phyloP scores from a whole-genome alignment of 1,140 invertebrate genomes.

The Aphis craccivora region DNA sequence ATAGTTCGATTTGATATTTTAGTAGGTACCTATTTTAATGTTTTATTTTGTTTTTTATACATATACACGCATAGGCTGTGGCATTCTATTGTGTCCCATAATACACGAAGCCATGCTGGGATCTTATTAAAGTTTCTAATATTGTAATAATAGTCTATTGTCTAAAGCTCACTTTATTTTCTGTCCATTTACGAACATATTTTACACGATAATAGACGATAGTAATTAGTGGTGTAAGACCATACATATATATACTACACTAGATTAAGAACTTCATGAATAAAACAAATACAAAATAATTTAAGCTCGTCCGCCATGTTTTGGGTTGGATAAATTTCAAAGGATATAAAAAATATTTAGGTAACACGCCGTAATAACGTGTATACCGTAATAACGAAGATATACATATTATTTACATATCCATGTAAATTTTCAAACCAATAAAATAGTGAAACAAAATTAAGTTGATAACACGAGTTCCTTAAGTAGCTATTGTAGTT shows the following conservation, averaged over 20 bases:
- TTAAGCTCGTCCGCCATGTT: neutral
- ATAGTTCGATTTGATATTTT: neutral
- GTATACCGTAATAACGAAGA: neutral
- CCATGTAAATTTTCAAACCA: neutral
- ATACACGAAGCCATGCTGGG: neutral
- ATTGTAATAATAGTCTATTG: neutral
- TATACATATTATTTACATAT: neutral
- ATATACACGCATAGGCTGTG: neutral
- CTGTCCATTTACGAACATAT: neutral
- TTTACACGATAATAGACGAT: neutral
- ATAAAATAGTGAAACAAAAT: no score
- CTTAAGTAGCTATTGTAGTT: neutral
- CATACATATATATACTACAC: neutral
- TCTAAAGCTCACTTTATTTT: neutral
- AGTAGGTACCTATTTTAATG: neutral
- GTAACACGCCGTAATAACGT: neutral
- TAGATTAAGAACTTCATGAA: neutral
- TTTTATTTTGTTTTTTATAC: neutral
- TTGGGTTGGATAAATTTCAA: neutral
- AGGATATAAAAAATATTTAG: neutral
- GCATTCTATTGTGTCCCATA: neutral
- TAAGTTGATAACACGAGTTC: neutral
- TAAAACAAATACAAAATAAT: neutral
- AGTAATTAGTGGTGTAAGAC: neutral
- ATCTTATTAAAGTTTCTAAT: neutral